Evolutionary conservation across 2,888 invertebrate species (phyloP).

Genomic region (Drosophila anomelani): DNA sequence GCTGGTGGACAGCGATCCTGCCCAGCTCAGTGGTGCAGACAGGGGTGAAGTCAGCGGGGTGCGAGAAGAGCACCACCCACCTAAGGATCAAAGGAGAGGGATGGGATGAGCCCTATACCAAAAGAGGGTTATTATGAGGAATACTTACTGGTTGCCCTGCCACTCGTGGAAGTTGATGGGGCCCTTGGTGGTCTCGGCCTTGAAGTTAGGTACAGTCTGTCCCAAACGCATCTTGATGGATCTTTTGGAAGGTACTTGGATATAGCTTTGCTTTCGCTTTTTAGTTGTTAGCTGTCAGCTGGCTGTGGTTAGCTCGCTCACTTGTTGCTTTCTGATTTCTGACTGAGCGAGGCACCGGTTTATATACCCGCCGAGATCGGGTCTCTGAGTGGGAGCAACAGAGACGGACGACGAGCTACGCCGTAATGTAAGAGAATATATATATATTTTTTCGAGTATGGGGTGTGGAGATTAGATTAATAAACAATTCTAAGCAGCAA

Average conservation of each 20-base stretch:
- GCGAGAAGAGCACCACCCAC: conserved; percentile 95
- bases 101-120: background rate
- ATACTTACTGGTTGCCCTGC: conserved; percentile 90
- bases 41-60: conserved; percentile 95
- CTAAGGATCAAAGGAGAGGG: conserved; percentile 71
- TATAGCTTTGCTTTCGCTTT: background rate
- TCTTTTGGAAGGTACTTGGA: conserved; percentile 15
- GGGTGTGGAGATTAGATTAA: conserved; percentile 15
- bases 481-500: conserved; percentile 11
- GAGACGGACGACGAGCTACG: conserved; percentile 19
- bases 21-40: conserved; percentile 96
- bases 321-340: conserved; percentile 41
- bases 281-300: conserved; percentile 14
- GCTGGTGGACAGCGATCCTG: conserved; percentile 89
- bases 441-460: background rate
- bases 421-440: too few species aligned
- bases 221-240: conserved; percentile 88
- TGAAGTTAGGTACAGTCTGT: conserved; percentile 91
- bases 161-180: conserved; percentile 91
- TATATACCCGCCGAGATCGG: conserved; percentile 27
- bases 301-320: conserved; percentile 23
- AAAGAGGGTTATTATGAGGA: too few species aligned
- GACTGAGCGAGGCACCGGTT: conserved; percentile 13
- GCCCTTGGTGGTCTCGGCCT: conserved; percentile 90
- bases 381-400: conserved; percentile 1